Percentiles rank a stretch among this genome's conserved stretches.
Evolutionary conservation across 2,888 invertebrate species (phyloP).

Genomic region (Ptychoptera contaminata): DNA sequence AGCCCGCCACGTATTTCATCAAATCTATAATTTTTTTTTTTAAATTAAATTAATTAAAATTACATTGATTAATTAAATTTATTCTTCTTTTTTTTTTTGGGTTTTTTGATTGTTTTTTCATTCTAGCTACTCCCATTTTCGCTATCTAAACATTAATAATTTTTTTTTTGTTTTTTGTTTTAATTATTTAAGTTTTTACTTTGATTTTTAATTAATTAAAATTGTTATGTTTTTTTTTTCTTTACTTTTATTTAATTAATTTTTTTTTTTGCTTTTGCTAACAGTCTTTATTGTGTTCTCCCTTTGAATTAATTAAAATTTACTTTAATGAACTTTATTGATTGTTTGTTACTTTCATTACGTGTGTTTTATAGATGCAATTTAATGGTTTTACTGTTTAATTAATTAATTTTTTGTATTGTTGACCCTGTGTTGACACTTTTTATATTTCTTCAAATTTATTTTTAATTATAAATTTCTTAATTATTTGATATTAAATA

Average conservation of each 20-base stretch:
- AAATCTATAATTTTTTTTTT: background rate
- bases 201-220: background rate
- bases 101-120: background rate
- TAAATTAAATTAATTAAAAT: background rate
- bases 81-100: background rate
- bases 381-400: background rate
- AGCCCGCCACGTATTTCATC: constrained; percentile 3
- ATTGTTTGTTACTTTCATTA: background rate
- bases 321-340: background rate
- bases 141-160: background rate
- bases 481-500: no score
- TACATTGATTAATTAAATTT: background rate
- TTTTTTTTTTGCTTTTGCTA: background rate
- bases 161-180: background rate
- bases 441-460: background rate
- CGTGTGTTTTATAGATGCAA: background rate
- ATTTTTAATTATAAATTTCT: background rate
- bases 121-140: background rate
- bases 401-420: background rate
- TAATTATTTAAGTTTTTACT: background rate
- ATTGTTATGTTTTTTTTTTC: no score
- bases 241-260: background rate
- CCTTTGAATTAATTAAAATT: background rate
- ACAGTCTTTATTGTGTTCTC: background rate
- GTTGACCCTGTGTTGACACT: background rate